Conservation (phyloP, 2,113 vertebrate genomes). For the Sprattus sprattus region DNA sequence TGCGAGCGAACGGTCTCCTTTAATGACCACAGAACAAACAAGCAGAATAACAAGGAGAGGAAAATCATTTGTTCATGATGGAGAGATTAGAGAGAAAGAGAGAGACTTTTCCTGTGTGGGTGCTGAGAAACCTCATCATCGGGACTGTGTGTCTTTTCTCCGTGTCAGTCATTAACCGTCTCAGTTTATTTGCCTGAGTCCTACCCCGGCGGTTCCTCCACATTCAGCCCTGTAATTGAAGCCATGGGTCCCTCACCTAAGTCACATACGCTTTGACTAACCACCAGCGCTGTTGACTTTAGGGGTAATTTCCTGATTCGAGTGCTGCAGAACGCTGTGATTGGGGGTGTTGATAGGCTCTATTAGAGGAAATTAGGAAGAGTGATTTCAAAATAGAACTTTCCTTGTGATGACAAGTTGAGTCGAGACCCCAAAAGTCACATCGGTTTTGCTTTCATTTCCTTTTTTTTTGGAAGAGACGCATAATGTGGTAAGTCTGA, state of each 20-base stretch:
- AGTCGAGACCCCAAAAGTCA: not conserved
- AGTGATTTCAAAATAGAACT: not conserved
- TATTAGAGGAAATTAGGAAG: slow-evolving; percentile 23
- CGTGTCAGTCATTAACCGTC: slow-evolving; percentile 39
- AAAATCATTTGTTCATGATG: slow-evolving; percentile 37
- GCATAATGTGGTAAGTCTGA: not conserved
- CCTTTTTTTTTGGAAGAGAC: not conserved
- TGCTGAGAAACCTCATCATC: slow-evolving; percentile 31
- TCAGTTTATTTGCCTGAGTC: slow-evolving; percentile 33
- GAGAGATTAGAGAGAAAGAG: not conserved
- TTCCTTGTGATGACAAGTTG: not conserved
- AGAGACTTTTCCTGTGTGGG: slow-evolving; percentile 25
- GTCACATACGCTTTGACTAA: not conserved
- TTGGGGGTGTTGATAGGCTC: slow-evolving; percentile 10
- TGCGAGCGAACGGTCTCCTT: slow-evolving; percentile 31
- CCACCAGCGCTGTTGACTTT: too few species aligned
- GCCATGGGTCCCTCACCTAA: slow-evolving; percentile 10
- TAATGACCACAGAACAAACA: slow-evolving; percentile 14
- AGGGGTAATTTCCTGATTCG: not conserved
- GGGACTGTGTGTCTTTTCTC: slow-evolving; percentile 29
- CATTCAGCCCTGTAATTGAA: slow-evolving; percentile 1
- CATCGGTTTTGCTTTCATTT: not conserved
- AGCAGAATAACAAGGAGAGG: slow-evolving; percentile 40
- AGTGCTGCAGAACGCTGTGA: not conserved
- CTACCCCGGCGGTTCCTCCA: not conserved